Evolutionary conservation across 2,888 invertebrate species (phyloP).

Genomic region (Calameuta pallipes): DNA sequence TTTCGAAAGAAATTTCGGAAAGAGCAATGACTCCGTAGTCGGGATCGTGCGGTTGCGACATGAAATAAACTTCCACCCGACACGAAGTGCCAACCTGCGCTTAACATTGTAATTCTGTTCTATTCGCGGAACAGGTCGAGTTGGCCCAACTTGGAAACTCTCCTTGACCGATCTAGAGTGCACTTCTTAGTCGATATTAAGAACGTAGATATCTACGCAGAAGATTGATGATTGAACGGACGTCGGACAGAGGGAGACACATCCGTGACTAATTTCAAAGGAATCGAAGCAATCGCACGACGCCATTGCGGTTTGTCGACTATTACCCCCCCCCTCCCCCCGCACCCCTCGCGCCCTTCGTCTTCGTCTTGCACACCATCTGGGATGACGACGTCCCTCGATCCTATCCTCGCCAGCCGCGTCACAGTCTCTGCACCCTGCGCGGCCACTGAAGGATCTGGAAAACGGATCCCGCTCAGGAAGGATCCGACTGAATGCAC

Average conservation of each 20-base stretch:
- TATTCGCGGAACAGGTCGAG: too few species aligned
- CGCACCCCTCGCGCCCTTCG: constrained; percentile 12
- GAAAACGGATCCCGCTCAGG: too few species aligned
- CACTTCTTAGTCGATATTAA: not conserved
- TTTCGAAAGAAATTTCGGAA: not conserved
- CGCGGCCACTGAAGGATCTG: too few species aligned
- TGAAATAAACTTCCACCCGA: too few species aligned
- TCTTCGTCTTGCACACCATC: constrained; percentile 10
- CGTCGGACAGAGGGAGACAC: constrained; percentile 11
- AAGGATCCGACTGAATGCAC: too few species aligned
- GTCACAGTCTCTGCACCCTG: too few species aligned
- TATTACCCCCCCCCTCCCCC: constrained; percentile 9
- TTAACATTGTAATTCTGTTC: too few species aligned
- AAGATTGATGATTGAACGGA: not conserved
- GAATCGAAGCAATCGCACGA: constrained; percentile 5
- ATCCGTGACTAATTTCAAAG: constrained; percentile 18
- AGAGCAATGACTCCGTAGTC: not conserved
- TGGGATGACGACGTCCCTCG: not conserved
- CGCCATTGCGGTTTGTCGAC: constrained; percentile 24
- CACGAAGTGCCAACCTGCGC: too few species aligned
- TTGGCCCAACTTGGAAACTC: not conserved
- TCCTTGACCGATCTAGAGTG: not conserved
- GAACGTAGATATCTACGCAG: constrained; percentile 8
- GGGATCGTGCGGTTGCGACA: not conserved
- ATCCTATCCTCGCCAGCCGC: too few species aligned